phyloP scores from a whole-genome alignment of 2,113 vertebrate genomes.

The Herpetotheres cachinnans region DNA sequence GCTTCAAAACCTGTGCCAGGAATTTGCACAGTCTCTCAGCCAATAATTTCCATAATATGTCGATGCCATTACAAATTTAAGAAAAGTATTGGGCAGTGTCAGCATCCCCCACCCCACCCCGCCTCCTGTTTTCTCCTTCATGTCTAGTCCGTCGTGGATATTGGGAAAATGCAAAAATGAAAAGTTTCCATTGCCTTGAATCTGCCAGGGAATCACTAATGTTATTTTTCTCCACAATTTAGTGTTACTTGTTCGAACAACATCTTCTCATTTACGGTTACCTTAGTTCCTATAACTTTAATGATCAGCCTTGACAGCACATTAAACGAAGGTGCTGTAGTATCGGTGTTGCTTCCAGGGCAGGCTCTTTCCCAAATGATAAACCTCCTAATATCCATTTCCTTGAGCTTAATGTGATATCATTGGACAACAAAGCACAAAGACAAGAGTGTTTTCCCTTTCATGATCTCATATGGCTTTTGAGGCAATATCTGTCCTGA shows the following conservation, averaged over 20 bases:
- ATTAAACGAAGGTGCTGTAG: not conserved
- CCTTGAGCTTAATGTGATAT: not conserved
- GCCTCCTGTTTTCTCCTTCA: not conserved
- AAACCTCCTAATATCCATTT: not conserved
- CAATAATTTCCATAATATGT: not conserved
- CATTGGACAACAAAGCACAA: not conserved
- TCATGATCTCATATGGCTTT: not conserved
- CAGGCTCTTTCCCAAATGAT: not conserved
- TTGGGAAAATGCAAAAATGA: not conserved
- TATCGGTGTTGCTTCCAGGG: not conserved
- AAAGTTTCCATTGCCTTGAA: not conserved
- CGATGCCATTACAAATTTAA: not conserved
- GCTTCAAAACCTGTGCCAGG: not conserved
- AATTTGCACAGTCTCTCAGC: not conserved
- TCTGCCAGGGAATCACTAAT: not conserved
- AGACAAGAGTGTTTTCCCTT: not conserved
- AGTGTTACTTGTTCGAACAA: not conserved
- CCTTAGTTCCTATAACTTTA: not conserved
- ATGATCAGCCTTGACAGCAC: not conserved
- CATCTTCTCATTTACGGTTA: not conserved
- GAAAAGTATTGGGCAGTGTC: fast-evolving
- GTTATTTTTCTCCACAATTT: not conserved
- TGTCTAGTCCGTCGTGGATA: not conserved
- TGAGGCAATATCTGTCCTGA: not conserved
- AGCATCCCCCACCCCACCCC: fast-evolving